Conservation (phyloP, 2,888 invertebrate species). For the Eristalis tenax region DNA sequence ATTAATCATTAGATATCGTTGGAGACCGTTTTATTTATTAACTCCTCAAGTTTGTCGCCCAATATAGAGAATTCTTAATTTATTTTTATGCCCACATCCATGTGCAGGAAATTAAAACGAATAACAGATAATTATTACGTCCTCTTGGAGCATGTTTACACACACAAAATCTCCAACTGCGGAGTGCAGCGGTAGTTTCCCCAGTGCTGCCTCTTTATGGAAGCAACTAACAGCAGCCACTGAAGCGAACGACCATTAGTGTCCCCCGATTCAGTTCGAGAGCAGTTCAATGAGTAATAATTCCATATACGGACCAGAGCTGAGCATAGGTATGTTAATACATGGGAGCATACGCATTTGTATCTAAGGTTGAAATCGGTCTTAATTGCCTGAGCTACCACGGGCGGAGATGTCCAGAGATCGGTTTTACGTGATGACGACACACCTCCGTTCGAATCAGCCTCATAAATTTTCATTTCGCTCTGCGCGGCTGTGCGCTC, state of each 20-base stretch:
- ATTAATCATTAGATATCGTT: constrained; percentile 20
- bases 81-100: constrained; percentile 62
- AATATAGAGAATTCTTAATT: constrained; percentile 51
- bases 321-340: neutral
- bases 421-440: constrained; percentile 30
- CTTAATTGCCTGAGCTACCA: constrained; percentile 57
- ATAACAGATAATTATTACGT: constrained; percentile 59
- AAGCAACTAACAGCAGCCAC: constrained; percentile 37
- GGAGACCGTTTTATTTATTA: constrained; percentile 36
- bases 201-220: constrained; percentile 44
- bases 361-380: constrained; percentile 48
- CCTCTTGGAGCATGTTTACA: constrained; percentile 32
- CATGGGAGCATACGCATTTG: neutral
- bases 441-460: constrained; percentile 50
- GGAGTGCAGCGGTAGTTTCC: constrained; percentile 11
- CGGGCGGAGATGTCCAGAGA: constrained; percentile 4
- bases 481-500: neutral
- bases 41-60: constrained; percentile 37
- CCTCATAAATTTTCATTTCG: constrained; percentile 41
- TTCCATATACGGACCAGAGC: constrained; percentile 39
- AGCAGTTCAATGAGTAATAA: constrained; percentile 60
- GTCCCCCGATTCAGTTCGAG: constrained; percentile 14
- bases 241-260: constrained; percentile 50
- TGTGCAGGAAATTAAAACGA: constrained; percentile 64
- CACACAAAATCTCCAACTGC: constrained; percentile 7